Conservation (phyloP, 1,140 invertebrate species). For the Conus betulinus region DNA sequence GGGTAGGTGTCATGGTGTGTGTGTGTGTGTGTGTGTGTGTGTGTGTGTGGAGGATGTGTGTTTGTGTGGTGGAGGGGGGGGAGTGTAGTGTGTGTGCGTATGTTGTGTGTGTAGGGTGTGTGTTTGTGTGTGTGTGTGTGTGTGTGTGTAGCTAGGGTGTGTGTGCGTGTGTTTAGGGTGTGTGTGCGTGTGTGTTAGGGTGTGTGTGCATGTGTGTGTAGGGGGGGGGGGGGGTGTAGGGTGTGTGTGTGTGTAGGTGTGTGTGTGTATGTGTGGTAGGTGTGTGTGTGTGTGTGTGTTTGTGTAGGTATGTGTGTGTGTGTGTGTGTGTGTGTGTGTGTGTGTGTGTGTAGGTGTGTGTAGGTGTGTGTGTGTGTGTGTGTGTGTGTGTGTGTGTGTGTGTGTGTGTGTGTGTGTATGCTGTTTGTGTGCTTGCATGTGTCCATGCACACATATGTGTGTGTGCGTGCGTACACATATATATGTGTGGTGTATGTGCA, state of each 20-base stretch:
- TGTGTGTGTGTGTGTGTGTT: background rate
- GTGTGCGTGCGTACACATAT: background rate
- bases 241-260: too few relatives aligned
- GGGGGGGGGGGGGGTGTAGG: too few relatives aligned
- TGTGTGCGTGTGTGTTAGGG: too few relatives aligned
- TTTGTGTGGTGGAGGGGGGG: too few relatives aligned
- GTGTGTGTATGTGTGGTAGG: background rate
- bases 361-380: background rate
- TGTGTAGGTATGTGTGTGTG: background rate
- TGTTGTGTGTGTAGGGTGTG: too few relatives aligned
- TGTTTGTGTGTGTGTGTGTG: too few relatives aligned
- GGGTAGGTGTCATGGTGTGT: slow-evolving; percentile 80
- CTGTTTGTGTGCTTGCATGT: background rate
- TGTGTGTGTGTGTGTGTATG: too few relatives aligned
- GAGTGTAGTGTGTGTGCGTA: too few relatives aligned
- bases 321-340: background rate
- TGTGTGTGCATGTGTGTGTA: slow-evolving; percentile 78
- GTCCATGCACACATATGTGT: too few relatives aligned
- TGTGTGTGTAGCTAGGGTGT: too few relatives aligned
- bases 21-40: background rate
- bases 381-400: background rate
- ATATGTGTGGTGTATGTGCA: background rate
- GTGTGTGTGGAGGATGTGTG: too few relatives aligned
- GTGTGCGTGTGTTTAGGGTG: too few relatives aligned
- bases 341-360: background rate